Evolutionary conservation across 2,113 vertebrate genomes (phyloP).

Genomic region (Tamias sibiricus): DNA sequence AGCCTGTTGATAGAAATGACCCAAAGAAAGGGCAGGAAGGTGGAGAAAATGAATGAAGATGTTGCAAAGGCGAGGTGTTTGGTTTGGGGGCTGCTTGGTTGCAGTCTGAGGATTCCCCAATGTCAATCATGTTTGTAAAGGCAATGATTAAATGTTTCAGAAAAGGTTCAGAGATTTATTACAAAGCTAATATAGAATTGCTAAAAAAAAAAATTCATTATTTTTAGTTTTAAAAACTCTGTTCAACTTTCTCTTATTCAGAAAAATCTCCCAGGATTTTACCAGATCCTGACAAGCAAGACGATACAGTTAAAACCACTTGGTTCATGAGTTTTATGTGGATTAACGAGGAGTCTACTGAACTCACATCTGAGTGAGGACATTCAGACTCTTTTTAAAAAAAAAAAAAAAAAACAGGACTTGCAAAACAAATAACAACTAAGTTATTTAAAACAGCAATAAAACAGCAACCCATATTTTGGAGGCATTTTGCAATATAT

Average conservation of each 20-base stretch:
- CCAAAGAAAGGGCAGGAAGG: background rate
- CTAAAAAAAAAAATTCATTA: background rate
- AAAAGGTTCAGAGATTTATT: conserved; percentile 18
- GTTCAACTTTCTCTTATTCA: background rate
- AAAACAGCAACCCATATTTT: background rate
- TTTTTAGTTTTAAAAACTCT: conserved; percentile 5
- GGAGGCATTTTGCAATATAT: conserved; percentile 26
- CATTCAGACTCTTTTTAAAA: background rate
- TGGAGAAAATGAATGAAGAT: background rate
- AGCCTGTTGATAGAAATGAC: background rate
- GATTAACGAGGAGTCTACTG: background rate
- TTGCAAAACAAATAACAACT: background rate
- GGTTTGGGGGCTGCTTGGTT: background rate
- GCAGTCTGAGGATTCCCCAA: background rate
- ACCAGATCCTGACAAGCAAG: background rate
- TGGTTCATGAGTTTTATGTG: background rate
- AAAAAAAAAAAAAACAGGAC: background rate
- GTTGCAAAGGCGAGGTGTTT: background rate
- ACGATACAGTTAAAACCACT: background rate
- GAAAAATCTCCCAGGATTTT: conserved; percentile 19
- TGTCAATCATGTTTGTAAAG: background rate
- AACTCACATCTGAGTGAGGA: background rate
- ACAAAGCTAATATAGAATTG: background rate
- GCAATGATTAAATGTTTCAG: background rate
- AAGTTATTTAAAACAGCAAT: background rate